phyloP scores from a whole-genome alignment of 2,888 invertebrate species.

The Rhynchonema sp. region DNA sequence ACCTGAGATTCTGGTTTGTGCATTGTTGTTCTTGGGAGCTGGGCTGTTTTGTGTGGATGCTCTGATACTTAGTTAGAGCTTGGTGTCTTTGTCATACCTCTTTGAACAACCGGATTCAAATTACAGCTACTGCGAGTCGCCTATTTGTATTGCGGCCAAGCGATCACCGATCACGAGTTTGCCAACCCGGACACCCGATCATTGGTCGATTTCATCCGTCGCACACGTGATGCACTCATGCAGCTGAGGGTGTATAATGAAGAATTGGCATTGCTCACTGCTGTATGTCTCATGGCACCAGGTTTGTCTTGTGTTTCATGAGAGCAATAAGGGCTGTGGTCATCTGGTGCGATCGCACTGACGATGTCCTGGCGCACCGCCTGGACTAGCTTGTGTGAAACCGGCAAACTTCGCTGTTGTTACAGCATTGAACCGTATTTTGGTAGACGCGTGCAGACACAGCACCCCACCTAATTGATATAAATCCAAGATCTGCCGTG shows the following conservation, averaged over 20 bases:
- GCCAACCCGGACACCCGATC: not conserved
- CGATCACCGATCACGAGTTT: not conserved
- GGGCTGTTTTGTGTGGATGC: too few relatives aligned
- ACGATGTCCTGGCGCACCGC: too few relatives aligned
- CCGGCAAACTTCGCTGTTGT: too few relatives aligned
- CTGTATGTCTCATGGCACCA: conserved; percentile 3
- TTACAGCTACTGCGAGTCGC: conserved; percentile 5
- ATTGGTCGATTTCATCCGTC: not conserved
- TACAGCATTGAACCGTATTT: too few relatives aligned
- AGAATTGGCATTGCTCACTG: conserved; percentile 5
- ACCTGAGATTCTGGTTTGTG: conserved; percentile 5
- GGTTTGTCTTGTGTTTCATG: conserved; percentile 1
- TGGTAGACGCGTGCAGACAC: too few relatives aligned
- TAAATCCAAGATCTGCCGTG: too few relatives aligned
- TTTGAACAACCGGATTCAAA: not conserved
- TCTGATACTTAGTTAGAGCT: too few relatives aligned
- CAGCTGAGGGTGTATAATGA: conserved; percentile 1
- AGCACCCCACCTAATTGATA: too few relatives aligned
- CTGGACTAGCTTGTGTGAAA: too few relatives aligned
- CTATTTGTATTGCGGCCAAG: conserved; percentile 1
- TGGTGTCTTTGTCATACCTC: too few relatives aligned
- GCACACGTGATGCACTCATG: conserved; percentile 1
- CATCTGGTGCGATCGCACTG: too few relatives aligned
- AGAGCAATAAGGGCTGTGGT: not conserved
- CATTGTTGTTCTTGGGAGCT: too few relatives aligned